Conservation (phyloP, 2,113 vertebrate genomes). For the Rutilus rutilus region DNA sequence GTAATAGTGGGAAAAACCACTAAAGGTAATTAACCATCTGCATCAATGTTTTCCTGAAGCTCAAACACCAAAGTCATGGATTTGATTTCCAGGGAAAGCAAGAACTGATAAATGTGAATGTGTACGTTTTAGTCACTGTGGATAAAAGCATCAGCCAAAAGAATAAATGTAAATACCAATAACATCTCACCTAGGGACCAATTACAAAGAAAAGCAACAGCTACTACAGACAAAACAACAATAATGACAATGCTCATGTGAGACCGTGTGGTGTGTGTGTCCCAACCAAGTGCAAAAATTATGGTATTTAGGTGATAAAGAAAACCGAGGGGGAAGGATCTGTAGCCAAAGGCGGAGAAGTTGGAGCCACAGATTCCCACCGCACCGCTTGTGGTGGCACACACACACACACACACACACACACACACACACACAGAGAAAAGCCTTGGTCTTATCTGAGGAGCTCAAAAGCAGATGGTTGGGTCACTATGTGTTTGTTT, state of each 20-base stretch:
- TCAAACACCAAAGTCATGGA: too few relatives aligned
- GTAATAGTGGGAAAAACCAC: conserved; percentile 2
- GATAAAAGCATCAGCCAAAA: too few relatives aligned
- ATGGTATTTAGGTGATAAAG: not conserved
- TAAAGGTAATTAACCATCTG: conserved; percentile 32
- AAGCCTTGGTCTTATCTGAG: conserved; percentile 8
- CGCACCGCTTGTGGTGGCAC: not conserved
- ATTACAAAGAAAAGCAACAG: conserved; percentile 33
- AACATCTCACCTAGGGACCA: conserved; percentile 33
- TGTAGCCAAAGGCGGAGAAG: not conserved
- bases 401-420: not conserved
- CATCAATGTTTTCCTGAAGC: conserved; percentile 1
- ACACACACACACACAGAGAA: not conserved
- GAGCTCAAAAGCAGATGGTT: conserved; percentile 10
- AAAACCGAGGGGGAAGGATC: not conserved
- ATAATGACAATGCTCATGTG: not conserved
- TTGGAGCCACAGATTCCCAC: not conserved
- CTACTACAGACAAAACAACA: conserved; percentile 23
- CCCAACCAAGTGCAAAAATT: not conserved
- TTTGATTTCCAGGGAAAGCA: too few relatives aligned
- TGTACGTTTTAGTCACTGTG: too few relatives aligned
- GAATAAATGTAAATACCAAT: not conserved
- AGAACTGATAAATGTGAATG: too few relatives aligned
- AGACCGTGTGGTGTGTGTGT: not conserved
- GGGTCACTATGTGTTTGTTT: conserved; percentile 28